These are phyloP conservation scores for Microplitis manilae DNA, from an alignment of 2,888 invertebrate species.

Conservation along the genomic window DNA sequence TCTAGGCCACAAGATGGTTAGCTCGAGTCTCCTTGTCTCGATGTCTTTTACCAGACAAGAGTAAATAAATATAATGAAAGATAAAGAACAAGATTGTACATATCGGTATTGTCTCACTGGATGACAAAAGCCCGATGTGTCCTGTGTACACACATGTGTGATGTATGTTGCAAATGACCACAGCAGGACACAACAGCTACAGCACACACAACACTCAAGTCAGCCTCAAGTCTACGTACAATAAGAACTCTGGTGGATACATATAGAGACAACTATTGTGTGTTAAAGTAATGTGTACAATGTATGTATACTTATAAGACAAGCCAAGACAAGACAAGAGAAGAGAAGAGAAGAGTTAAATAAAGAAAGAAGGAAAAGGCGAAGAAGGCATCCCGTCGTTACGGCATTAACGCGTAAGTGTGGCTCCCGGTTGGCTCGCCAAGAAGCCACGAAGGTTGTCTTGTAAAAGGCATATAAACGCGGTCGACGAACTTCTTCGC, in stretches of 20 bases:
- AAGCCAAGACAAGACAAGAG: slow-evolving; percentile 7
- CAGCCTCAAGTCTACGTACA: not conserved
- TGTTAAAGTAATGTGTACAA: slow-evolving; percentile 17
- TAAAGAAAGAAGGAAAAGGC: slow-evolving; percentile 36
- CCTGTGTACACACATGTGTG: not conserved
- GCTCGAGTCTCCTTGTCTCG: too few species aligned
- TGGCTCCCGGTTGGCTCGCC: slow-evolving; percentile 40
- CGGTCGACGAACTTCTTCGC: slow-evolving; percentile 50
- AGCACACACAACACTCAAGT: not conserved
- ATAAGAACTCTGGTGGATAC: not conserved
- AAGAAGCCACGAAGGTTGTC: slow-evolving; percentile 41
- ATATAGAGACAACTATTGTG: not conserved
- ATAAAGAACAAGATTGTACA: not conserved
- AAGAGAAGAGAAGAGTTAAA: slow-evolving; percentile 21
- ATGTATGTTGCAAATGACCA: not conserved
- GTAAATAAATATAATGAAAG: too few species aligned
- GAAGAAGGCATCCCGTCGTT: slow-evolving; percentile 45
- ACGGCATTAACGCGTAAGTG: slow-evolving; percentile 45
- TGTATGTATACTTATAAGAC: not conserved
- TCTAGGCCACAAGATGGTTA: too few species aligned
- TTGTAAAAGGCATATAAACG: slow-evolving; percentile 51
- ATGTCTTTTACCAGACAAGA: too few species aligned
- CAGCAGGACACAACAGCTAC: not conserved
- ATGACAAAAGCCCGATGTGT: not conserved
- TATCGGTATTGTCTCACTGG: not conserved